A percentile compares a stretch with the other conserved stretches of the same genome.
Conservation (phyloP, 2,113 vertebrate genomes). For the Cisticola juncidis region DNA sequence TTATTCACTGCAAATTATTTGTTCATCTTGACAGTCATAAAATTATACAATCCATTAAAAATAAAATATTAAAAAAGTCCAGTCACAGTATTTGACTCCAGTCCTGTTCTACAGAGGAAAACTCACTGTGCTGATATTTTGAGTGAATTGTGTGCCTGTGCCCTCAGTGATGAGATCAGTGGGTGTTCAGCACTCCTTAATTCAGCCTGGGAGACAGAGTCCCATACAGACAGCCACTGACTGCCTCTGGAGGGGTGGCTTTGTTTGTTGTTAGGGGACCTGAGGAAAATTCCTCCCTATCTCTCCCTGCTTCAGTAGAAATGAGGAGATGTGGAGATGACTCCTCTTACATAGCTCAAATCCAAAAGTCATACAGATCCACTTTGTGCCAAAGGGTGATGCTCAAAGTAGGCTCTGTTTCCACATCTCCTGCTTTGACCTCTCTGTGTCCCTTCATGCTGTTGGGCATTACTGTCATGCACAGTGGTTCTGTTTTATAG, state of each 20-base stretch:
- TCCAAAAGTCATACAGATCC: not conserved
- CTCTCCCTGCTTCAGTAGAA: not conserved
- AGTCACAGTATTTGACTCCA: slow-evolving; percentile 1
- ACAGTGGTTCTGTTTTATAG: not conserved
- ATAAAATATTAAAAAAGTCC: not conserved
- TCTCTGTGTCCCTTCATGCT: not conserved
- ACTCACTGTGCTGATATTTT: not conserved
- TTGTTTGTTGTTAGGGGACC: accelerated
- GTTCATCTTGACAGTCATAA: slow-evolving; percentile 62
- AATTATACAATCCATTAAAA: slow-evolving; percentile 60
- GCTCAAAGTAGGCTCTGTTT: not conserved
- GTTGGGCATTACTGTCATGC: not conserved
- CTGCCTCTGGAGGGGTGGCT: not conserved
- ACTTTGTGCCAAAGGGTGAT: not conserved
- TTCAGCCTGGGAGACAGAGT: not conserved
- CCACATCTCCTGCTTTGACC: not conserved
- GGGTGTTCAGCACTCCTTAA: not conserved
- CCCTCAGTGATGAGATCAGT: not conserved
- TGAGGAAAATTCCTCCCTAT: not conserved
- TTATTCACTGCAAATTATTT: slow-evolving; percentile 68
- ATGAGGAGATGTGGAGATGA: not conserved
- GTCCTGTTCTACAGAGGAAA: not conserved
- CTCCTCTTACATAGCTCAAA: not conserved
- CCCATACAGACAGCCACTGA: accelerated
- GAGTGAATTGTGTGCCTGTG: not conserved